A percentile compares a stretch with the other conserved stretches of the same genome.
These are phyloP conservation scores for Oceanodroma leucorhoa DNA, from an alignment of 2,797 vertebrate genomes.

Conservation along the genomic window DNA sequence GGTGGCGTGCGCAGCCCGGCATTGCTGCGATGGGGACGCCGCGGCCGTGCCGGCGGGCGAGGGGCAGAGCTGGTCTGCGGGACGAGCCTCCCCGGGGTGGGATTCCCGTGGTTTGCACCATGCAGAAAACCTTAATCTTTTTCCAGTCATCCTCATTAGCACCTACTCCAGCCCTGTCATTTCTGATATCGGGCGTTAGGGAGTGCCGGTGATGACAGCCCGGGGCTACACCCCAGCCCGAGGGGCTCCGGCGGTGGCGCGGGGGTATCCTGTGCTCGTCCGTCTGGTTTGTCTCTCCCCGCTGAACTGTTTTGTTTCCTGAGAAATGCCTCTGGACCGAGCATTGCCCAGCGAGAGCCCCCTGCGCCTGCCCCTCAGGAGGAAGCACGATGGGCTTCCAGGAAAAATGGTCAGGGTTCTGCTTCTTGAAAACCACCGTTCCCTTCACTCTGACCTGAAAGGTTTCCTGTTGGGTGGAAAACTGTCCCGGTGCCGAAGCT, in stretches of 20 bases:
- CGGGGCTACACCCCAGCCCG: not conserved
- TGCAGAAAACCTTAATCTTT: not conserved
- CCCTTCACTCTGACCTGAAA: not conserved
- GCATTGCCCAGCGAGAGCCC: accelerated
- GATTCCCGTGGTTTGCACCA: accelerated
- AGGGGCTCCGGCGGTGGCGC: accelerated
- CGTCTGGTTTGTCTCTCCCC: not conserved
- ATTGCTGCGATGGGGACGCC: accelerated
- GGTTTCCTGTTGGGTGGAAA: constrained; percentile 16
- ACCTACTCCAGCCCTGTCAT: not conserved
- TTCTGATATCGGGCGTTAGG: accelerated
- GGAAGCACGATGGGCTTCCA: accelerated
- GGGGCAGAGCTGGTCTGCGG: accelerated
- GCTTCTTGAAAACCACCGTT: not conserved
- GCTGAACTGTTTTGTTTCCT: not conserved
- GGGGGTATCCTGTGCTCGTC: not conserved
- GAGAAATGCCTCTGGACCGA: not conserved
- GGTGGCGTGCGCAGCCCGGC: accelerated
- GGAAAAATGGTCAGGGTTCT: not conserved
- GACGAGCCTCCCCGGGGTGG: accelerated
- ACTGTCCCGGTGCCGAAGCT: not conserved
- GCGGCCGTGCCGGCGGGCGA: accelerated
- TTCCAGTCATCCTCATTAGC: not conserved
- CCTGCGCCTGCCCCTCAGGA: not conserved
- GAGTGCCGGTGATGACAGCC: not conserved